phyloP scores from a whole-genome alignment of 2,888 invertebrate species.

The Drosophila siamana region DNA sequence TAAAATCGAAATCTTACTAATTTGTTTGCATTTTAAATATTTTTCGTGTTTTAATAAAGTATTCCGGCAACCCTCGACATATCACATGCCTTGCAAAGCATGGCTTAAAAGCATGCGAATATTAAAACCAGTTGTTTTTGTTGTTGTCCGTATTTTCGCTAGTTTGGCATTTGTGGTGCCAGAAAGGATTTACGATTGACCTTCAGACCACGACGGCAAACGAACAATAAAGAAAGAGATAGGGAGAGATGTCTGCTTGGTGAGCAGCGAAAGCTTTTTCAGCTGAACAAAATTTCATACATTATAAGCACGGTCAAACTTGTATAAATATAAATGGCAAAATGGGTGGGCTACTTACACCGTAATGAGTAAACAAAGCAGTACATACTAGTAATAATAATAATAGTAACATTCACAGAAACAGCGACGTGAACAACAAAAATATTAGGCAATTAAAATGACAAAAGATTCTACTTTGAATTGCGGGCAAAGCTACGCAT shows the following conservation, averaged over 20 bases:
- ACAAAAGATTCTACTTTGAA: constrained; percentile 68
- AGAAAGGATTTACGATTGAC: constrained; percentile 51
- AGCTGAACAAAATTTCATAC: not conserved
- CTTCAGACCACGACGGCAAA: constrained; percentile 35
- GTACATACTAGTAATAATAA: constrained; percentile 14
- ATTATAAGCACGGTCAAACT: constrained; percentile 7
- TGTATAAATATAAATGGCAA: constrained; percentile 32
- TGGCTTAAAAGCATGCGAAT: not conserved
- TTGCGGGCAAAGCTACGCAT: constrained; percentile 28
- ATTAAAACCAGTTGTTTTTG: not conserved
- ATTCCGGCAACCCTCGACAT: constrained; percentile 13
- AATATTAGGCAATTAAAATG: constrained; percentile 68
- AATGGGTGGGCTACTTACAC: constrained; percentile 59
- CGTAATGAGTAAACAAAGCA: constrained; percentile 70
- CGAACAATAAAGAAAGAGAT: not conserved
- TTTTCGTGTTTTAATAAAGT: not conserved
- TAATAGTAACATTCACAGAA: constrained; percentile 28
- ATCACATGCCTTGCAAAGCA: not conserved
- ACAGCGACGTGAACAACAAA: constrained; percentile 33
- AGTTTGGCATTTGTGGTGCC: constrained; percentile 21
- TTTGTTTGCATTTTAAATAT: not conserved
- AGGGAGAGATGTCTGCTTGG: not conserved
- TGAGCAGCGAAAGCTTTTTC: constrained; percentile 19
- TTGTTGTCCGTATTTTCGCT: not conserved
- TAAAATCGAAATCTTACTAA: too few species aligned